Base-by-base conservation (phyloP, 2,797 vertebrate species). In the Coregonus ussuriensis region DNA sequence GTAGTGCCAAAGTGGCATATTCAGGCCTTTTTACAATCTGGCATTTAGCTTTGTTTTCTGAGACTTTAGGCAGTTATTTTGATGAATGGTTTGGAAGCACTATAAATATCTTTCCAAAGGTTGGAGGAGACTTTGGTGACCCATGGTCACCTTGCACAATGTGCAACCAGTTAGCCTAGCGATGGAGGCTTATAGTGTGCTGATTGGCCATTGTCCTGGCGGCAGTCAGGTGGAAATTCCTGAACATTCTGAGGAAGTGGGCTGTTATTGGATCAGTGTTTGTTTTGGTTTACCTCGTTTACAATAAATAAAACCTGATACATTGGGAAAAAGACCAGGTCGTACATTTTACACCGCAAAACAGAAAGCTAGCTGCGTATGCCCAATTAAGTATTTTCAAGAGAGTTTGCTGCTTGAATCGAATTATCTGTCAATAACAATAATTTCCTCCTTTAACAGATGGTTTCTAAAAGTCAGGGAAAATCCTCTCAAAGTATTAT, bases 71-170 rank as follows among this genome's bases (percentile, higher is more conserved):
- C 35, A 81, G 78, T 86, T 79, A 59, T 73, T 83, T 62, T 88
- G 77, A 89, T 84, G 69, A 85, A 91, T 83, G 80, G 41, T 21
- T 51, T 62, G 31, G 67, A 54, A 73, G 71, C 53, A 21, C 80
- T 77, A 74, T 87, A 82, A 87, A 88, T 85, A 77, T 3, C 25
- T 83, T 80, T n/a, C 76, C 51, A 79, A 74, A 80, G 63, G 41
- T 77, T 83, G 63, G 65, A 71, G 82, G 74, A 4, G 81, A 62
- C 79, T 62, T 56, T 5, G 71, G 51, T 82, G 80, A 84, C 77
- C 56, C 81, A 21, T 35, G 21, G 6, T 77, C 66, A 84, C 77
- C n/a, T 47, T 62, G 29, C 16, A 25, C 76, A 83, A 71, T 77
- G 74, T 79, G 72, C 72, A 85, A 81, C 82, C 63, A 31, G 54